Base-by-base conservation (phyloP, 2,113 vertebrate genomes). In the Entomyzon cyanotis region DNA sequence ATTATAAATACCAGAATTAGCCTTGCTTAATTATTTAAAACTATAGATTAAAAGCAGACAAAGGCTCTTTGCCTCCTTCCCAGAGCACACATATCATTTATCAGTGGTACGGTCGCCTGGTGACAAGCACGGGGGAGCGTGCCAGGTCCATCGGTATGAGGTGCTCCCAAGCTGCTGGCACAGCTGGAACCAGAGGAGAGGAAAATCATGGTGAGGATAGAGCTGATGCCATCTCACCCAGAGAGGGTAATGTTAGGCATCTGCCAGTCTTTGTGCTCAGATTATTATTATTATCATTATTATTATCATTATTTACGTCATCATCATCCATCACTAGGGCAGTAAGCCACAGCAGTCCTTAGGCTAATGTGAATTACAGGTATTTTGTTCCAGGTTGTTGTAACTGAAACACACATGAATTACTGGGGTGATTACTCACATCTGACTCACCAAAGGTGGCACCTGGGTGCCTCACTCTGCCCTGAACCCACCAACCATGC, bases 1-100 rank as follows among this genome's bases (percentile, higher is more conserved):
- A 90, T 95, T 95, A 96, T 95, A 83, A 95, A 90, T 92, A 86
- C 68, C 62, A 95, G 95, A 95, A 96, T 96, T 97, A 93, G 92
- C 84, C 82, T 80, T 92, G 59, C 65, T 97, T 85, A 97, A 97
- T 97, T 96, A 96, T 97, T 97, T 94, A 96, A 79, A 85, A 91
- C 62, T 90, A 94, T 83, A 87, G 87, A 94, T 96, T 94, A 87
- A 92, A 91, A 90, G 53, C 49, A 62, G 74, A 94, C 91, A 94
- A 95, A 95, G 50, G 86, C 50, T 73, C 65, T 91, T 81, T 73
- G 60, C 91, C 59, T 93, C 70, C 90, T 79, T 87, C 65, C 65
- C 12, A 7, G 81, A 89, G 87, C 84, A 85, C 18, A 2, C 3
- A 3, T 89, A 96, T 96, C 94, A 60, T 71, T 87, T 91, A 71